Base-by-base conservation (phyloP, 30 jellyfish, hydroid and myxozoan genomes). In the Pelagia noctiluca region DNA sequence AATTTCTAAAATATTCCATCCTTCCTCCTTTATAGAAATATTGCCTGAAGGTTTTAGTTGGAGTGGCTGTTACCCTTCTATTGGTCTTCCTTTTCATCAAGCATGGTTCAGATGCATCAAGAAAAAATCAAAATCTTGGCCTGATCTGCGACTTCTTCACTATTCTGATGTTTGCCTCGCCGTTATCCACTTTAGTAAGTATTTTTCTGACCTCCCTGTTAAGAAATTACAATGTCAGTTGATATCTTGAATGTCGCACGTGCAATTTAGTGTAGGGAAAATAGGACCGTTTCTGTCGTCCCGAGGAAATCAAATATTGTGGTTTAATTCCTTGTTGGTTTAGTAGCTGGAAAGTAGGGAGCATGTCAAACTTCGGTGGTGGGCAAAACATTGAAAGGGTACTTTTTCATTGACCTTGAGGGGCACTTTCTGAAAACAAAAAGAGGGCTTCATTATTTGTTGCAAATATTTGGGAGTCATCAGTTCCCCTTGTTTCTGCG, bases 111-210 rank as follows among this genome's bases (percentile, higher is more conserved):
- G 61, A 46, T 42, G 30, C 2, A 25, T 61, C 81, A n/a, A 71
- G 71, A 46, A 72, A 52, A 46, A 47, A 48, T 25, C 61, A 33
- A 31, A 35, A 37, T 21, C 97, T 85, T 71, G 98, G 96, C 25
- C 36, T 90, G 80, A 71, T 68, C 8, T 82, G 97, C 42, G 79
- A 79, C 35, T 23, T 75, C 47, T 96, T 91, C 2, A 78, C 98
- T 24, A 85, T 91, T 36, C 88, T 86, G 37, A 91, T 91, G 98
- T 91, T 91, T 86, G 98, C 94, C 16, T 91, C 98, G 1, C 98
- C 98, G 18, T 48, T 91, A 22, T 91, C 98, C 13, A 86, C 96
- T 7, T 57, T 91, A 80, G 98, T 91, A 85, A 78, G 96, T 71
- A 2, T 22, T 38, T 35, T 18, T 37, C 33, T 42, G 16, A 42